Evolutionary conservation across 2,888 invertebrate genomes (phyloP), one percentile per base, ranked within the genome.

Genomic region (Pammene fasciana): DNA sequence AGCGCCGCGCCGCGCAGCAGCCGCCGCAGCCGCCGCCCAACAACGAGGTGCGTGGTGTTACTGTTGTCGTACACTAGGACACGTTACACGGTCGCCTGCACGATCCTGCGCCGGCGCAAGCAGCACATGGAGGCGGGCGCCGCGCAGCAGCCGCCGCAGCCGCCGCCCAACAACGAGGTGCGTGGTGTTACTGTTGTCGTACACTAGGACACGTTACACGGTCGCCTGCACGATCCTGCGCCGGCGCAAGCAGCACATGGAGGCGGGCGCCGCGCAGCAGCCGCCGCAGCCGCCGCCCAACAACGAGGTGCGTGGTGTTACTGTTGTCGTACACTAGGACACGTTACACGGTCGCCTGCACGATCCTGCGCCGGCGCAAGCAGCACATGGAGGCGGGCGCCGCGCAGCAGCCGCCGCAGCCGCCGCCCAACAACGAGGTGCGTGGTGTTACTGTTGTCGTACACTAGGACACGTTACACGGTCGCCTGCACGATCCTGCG

Each of bases 271-370:
- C 74, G 82, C 82, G 81, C 85, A 83, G 82, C 87, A 83, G 82
- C 86, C 87, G 76, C 82, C 84, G 79, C 89, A 87, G 83, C 87
- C 87, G 79, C 88, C 89, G 81, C 85, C 88, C 78, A 88, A 86
- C 84, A 89, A 88, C 84, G 90, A 89, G 88, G 90, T 89, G 66
- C 26, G 0, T 0, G 14, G 4, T 26, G 4, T 2, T 14, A 4
- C 26, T 26, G 26, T 4, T 26, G 26, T n/a, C n/a, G n/a, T n/a
- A n/a, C n/a, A n/a, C n/a, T n/a, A n/a, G n/a, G n/a, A n/a, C n/a
- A n/a, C n/a, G n/a, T n/a, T 99, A 99, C 94, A 97, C 97, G 83
- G 99, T 99, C 93, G 99, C 99, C 94, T 99, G 99, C 99, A 99
- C 99, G 82, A 97, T 99, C 96, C 94, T 99, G 87, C 98, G 99